phyloP scores from a whole-genome alignment of 2,113 vertebrate species.

The Mormyrus lacerda region DNA sequence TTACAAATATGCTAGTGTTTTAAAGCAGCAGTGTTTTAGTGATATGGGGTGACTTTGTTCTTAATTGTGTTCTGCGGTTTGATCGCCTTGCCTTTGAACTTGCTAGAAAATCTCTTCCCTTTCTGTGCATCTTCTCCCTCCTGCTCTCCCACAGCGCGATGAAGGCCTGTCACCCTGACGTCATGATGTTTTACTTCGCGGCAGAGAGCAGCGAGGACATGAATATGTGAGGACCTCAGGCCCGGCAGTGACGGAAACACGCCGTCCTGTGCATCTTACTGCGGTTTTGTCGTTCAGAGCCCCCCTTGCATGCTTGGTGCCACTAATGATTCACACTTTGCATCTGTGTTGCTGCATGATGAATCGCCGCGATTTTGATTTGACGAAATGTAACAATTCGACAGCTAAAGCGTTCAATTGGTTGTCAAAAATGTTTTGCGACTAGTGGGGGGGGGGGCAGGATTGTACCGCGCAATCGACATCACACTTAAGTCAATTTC shows the following conservation, averaged over 20 bases:
- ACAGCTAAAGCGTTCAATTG: neutral
- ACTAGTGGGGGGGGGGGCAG: neutral
- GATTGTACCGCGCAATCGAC: neutral
- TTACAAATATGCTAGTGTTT: neutral
- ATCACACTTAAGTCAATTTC: neutral
- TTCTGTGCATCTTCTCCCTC: neutral
- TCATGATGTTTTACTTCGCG: conserved; percentile 95
- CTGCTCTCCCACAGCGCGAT: conserved; percentile 69
- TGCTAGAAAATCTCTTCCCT: neutral
- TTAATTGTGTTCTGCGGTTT: neutral
- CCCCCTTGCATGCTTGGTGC: neutral
- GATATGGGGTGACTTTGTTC: neutral
- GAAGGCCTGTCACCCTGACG: conserved; percentile 86
- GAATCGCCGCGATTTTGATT: neutral
- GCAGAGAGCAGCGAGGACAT: conserved; percentile 87
- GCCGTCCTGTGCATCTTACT: neutral
- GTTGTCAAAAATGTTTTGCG: neutral
- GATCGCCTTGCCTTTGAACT: neutral
- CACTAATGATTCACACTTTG: neutral
- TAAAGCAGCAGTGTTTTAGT: neutral
- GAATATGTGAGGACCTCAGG: conserved; percentile 70
- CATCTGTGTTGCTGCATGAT: neutral
- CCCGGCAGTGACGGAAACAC: neutral
- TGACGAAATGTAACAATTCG: neutral
- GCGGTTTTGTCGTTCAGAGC: neutral